These are phyloP conservation scores for Drosophila parvula DNA, from an alignment of 1,140 invertebrate species.

Conservation along the genomic window DNA sequence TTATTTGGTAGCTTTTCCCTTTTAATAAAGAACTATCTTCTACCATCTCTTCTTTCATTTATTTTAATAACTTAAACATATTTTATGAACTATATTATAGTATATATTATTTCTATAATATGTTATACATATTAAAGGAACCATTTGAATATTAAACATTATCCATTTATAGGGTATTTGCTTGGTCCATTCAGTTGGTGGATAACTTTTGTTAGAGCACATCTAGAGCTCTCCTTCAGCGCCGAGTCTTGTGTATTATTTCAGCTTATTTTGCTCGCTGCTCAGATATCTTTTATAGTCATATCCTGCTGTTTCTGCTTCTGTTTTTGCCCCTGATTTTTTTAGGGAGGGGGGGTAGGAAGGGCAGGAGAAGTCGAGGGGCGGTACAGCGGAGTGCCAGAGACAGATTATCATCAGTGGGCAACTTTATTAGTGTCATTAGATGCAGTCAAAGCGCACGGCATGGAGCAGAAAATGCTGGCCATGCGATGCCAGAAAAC, in stretches of 20 bases:
- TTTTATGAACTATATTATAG: too few species aligned
- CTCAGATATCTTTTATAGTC: slow-evolving; percentile 65
- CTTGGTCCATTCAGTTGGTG: background rate
- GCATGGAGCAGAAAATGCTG: slow-evolving; percentile 62
- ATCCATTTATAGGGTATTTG: background rate
- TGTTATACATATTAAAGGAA: background rate
- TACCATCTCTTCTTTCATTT: background rate
- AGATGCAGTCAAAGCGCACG: slow-evolving; percentile 78
- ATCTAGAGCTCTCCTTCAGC: background rate
- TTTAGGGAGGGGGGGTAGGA: too few species aligned
- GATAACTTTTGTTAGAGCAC: background rate
- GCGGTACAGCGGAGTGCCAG: slow-evolving; percentile 48
- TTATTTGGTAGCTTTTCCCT: too few species aligned
- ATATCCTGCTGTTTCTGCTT: slow-evolving; percentile 59
- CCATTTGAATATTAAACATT: background rate
- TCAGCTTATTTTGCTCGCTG: slow-evolving; percentile 39
- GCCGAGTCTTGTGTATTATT: slow-evolving; percentile 25
- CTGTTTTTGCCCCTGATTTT: slow-evolving; percentile 3
- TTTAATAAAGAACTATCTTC: too few species aligned
- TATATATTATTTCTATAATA: background rate
- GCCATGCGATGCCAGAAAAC: slow-evolving; percentile 42
- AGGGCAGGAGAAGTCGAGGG: background rate
- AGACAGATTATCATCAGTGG: slow-evolving; percentile 80
- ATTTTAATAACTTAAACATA: too few species aligned
- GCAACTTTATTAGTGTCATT: slow-evolving; percentile 80